Percentiles rank a stretch among this genome's conserved stretches.
Conservation (phyloP, 2,888 invertebrate genomes). For the Trissonchulus latispiculum region DNA sequence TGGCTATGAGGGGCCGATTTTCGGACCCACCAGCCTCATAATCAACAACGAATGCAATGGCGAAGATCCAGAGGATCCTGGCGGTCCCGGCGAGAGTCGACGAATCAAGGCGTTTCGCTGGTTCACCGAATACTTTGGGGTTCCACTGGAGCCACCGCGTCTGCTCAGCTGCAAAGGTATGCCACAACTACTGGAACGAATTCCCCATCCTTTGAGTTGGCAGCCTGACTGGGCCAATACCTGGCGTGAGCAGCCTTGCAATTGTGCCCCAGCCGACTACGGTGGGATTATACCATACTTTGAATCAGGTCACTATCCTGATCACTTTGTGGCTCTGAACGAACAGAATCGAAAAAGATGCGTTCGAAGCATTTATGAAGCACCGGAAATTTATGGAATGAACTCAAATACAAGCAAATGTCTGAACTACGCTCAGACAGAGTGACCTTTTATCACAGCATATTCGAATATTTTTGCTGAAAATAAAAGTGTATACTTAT, state of each 20-base stretch:
- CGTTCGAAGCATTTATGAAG: slow-evolving; percentile 34
- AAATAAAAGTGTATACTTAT: no score
- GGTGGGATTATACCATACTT: slow-evolving; percentile 36
- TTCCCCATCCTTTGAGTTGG: slow-evolving; percentile 37
- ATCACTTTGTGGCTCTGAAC: slow-evolving; percentile 31
- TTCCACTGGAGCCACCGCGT: slow-evolving; percentile 31
- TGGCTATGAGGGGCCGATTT: slow-evolving; percentile 32
- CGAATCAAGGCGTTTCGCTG: slow-evolving; percentile 42
- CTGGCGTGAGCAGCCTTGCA: slow-evolving; percentile 35
- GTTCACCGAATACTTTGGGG: slow-evolving; percentile 37
- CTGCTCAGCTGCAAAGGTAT: slow-evolving; percentile 31
- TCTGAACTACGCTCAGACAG: no score
- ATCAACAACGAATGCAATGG: no score
- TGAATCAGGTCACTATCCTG: slow-evolving; percentile 35
- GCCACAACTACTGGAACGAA: slow-evolving; percentile 34
- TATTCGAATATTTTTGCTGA: no score
- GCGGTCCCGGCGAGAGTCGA: slow-evolving; percentile 38
- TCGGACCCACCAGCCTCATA: slow-evolving; percentile 36
- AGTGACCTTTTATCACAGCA: no score
- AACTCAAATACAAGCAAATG: no score
- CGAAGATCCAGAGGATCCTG: slow-evolving; percentile 33
- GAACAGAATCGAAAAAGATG: slow-evolving; percentile 32
- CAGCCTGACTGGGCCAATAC: slow-evolving; percentile 39
- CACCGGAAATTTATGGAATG: no score
- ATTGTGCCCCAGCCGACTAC: slow-evolving; percentile 39